Evolutionary conservation across 2,888 invertebrate species (phyloP).

Genomic region (Synanthedon formicaeformis): DNA sequence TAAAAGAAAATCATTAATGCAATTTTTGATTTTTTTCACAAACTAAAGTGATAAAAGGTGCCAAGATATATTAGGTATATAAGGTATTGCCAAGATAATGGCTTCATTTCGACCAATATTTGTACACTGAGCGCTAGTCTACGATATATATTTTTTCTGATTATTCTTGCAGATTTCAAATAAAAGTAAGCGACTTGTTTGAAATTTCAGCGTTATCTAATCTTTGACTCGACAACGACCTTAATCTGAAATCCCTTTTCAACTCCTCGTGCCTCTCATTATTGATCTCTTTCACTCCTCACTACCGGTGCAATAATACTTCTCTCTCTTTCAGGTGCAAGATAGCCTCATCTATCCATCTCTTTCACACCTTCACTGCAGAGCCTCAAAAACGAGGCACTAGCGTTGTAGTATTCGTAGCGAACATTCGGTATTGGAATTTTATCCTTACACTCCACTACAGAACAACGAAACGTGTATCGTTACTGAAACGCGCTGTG

Average conservation of each 20-base stretch:
- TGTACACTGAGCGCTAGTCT: no score
- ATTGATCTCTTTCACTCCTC: constrained; percentile 72
- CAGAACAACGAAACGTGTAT: constrained; percentile 19
- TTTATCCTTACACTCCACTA: constrained; percentile 43
- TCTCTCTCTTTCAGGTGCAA: constrained; percentile 26
- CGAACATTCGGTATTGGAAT: constrained; percentile 53
- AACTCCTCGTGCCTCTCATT: constrained; percentile 70
- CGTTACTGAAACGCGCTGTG: background rate
- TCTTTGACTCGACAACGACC: constrained; percentile 68
- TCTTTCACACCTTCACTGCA: constrained; percentile 57
- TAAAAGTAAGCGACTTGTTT: constrained; percentile 5
- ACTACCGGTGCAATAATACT: constrained; percentile 68
- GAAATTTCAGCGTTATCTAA: constrained; percentile 37
- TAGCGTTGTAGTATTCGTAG: constrained; percentile 35
- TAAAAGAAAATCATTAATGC: no score
- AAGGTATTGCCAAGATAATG: no score
- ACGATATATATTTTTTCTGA: no score
- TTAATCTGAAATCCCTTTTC: constrained; percentile 72
- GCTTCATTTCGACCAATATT: no score
- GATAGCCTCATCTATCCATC: constrained; percentile 25
- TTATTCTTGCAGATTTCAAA: no score
- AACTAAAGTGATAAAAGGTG: no score
- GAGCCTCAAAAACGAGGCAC: constrained; percentile 69
- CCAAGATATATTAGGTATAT: no score
- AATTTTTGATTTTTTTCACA: no score